Evolutionary conservation across 2,888 invertebrate species (phyloP), one percentile per base, ranked within the genome.

Genomic region (Ectropis crepuscularia): DNA sequence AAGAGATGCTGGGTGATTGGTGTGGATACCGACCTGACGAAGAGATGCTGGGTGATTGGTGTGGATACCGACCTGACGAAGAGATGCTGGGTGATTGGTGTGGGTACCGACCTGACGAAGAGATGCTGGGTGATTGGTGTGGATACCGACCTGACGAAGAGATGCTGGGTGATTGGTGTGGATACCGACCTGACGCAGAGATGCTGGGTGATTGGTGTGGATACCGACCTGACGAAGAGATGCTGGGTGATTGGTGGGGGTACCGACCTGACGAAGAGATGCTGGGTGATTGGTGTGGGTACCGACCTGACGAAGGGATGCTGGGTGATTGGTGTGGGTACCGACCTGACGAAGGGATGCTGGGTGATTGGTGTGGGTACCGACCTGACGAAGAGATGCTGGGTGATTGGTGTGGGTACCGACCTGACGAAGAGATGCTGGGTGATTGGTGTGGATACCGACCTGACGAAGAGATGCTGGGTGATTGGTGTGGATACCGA

Each of bases 121-220:
- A 96, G 90, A 86, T 97, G 96, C 57, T 96, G 95, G 0, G 96
- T 96, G n/a, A n/a, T n/a, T n/a, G n/a, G n/a, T n/a, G n/a, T n/a
- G 9, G 0, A 10, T 16, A 51, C 28, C 8, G 6, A 95, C 94
- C 95, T 88, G 49, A 95, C 94, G 76, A 95, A 95, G 42, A 96
- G 90, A 86, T 97, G 96, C 57, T 96, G 95, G 0, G 96, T 96
- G n/a, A n/a, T n/a, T n/a, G n/a, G n/a, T n/a, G n/a, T n/a, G 9
- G 0, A 10, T 16, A 51, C 28, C 8, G 6, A 95, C 94, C 95
- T 88, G 49, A 95, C 94, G 76, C 95, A 95, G 42, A 96, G 90
- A 86, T 97, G 96, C 57, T 96, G 95, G 0, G 96, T 96, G n/a
- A n/a, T n/a, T n/a, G n/a, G n/a, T n/a, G n/a, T n/a, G 9, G 0